Percentiles rank a stretch among this genome's conserved stretches.
These are phyloP conservation scores for Ceratitis capitata DNA, from an alignment of 1,140 invertebrate species.

Conservation along the genomic window DNA sequence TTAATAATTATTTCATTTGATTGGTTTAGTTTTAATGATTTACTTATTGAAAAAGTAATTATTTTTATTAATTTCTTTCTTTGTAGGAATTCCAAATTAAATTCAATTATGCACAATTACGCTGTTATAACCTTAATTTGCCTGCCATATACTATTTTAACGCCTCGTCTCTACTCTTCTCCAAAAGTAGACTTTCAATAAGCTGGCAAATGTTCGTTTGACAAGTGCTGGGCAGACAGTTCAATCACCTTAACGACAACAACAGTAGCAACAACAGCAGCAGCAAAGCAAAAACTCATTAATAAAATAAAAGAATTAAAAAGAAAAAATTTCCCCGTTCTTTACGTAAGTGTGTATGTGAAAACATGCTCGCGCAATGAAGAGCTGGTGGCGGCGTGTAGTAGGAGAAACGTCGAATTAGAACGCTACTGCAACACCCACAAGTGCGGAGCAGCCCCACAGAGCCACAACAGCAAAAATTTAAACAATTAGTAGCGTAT, in stretches of 20 bases:
- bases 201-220: background rate
- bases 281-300: background rate
- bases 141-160: background rate
- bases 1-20: constrained; percentile 31
- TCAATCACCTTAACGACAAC: constrained; percentile 12
- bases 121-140: background rate
- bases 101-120: background rate
- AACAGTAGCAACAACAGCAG: background rate
- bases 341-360: background rate
- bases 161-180: no score
- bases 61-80: background rate
- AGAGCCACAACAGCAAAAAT: background rate
- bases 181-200: background rate
- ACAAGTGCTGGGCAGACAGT: constrained; percentile 16
- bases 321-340: background rate
- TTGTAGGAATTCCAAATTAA: background rate
- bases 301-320: background rate
- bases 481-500: background rate
- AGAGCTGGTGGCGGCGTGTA: background rate
- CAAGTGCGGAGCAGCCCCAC: background rate
- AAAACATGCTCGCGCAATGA: background rate
- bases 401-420: background rate
- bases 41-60: background rate
- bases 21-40: background rate
- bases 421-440: constrained; percentile 32